Evolutionary conservation across 2,888 invertebrate species (phyloP), one percentile per base, ranked within the genome.

Genomic region (Candidula unifasciata): DNA sequence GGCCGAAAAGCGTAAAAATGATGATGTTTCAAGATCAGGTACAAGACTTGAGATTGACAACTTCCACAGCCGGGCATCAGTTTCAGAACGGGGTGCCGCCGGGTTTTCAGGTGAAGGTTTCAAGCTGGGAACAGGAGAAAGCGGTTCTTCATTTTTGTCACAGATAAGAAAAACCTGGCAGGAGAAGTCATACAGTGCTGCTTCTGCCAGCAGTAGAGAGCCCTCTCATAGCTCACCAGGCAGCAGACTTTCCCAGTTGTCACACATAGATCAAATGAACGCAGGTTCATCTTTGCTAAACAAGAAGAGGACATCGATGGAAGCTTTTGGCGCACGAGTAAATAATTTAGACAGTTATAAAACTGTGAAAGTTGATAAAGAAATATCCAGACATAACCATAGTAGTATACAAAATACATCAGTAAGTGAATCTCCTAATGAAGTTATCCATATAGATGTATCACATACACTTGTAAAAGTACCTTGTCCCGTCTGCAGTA

Each of bases 401-500:
- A 6, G 8, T 10, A 74, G 18, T 52, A 18, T 52, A 16, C 27
- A 3, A 27, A 6, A 13, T n/a, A n/a, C 5, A 18, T 3, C 27
- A 13, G 27, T 27, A 18, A n/a, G 27, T n/a, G 52, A 44, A 52
- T 3, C 8, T 16, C 1, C 8, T 8, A 27, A 30, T n/a, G 27
- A 13, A 30, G 68, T 13, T 13, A 1, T 5, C 27, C 3, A 68
- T 30, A 30, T 1, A 21, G 57, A 0, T 21, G 24, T 3, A 52
- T 10, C 10, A 33, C 1, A n/a, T 16, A n/a, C 30, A 37, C 37
- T 13, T 57, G 35, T 37, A 2, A 21, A 69, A 21, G 84, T 86
- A 18, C 16, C 85, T 52, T 92, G 92, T 86, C 92, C 92, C 30
- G 89, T 91, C 10, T 92, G 92, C 88, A 85, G 82, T 66, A 86